Evolutionary conservation across 2,797 vertebrate species (phyloP), one percentile per base, ranked within the genome.

Genomic region (Pelodytes ibericus): DNA sequence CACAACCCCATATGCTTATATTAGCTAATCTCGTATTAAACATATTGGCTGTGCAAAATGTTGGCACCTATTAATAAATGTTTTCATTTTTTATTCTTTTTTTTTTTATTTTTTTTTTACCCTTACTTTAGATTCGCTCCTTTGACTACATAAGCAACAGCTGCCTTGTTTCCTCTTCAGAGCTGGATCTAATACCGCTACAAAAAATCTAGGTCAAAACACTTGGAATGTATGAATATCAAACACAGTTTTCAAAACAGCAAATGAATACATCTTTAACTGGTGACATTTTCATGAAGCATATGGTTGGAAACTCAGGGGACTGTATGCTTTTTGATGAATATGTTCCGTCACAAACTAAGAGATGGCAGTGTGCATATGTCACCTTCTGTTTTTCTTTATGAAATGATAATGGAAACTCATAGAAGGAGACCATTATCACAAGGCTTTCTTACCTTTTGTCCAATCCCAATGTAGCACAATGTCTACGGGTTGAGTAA

Each of bases 211-310:
- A 88, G 90, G 91, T 92, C 90, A 92, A 91, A 91, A 90, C 93
- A 91, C 94, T 94, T 93, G 90, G 93, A 93, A 95, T 93, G 91
- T 89, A 94, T 94, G 92, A 95, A 94, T 94, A 95, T 95, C 93
- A 96, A 94, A 94, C 92, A 91, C 88, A 90, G 90, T 94, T 93
- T 91, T 96, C 92, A 95, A 95, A 94, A 92, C 90, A 87, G 92
- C 94, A 94, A 97, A 95, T 95, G 94, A 95, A 94, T 95, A 93
- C 95, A 93, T 95, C 94, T 96, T 95, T 96, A 93, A 93, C 92
- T 91, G 94, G 93, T 98, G 96, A 97, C 95, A 97, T 97, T 98
- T 97, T 96, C 92, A 91, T 87, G 90, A 82, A 89, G 92, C 95
- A 96, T 97, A 96, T 96, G 95, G 95, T 89, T 91, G 90, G 79